Base-by-base conservation (phyloP, 1,140 invertebrate species). In the Bactericera cockerelli region DNA sequence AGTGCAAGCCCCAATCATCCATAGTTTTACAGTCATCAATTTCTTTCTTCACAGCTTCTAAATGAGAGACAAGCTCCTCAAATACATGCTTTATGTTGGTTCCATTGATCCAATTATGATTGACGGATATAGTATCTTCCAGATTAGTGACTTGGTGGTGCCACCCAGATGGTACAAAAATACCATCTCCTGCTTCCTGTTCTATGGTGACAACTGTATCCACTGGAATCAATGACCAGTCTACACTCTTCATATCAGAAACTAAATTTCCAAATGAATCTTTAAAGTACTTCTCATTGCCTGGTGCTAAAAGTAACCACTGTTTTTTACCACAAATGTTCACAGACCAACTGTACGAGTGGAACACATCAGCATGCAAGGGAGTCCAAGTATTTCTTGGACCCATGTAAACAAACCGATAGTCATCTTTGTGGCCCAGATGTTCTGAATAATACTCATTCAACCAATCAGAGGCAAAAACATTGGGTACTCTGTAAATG, bases 131-230 rank as follows among this genome's bases (percentile, higher is more conserved):
- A 24, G 93, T 93, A 68, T 96, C 88, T 64, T 87, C 81, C 83
- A 90, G 64, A 76, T 98, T 98, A 74, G 81, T 82, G 26, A 98
- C 95, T 81, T 98, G 90, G 77, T 98, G 95, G 75, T 91, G 81
- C 92, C 92, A 98, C 24, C 90, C 89, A 62, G 91, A 93, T 19
- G 95, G 95, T 53, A 98, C 86, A 80, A 97, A 98, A 59, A 98
- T 80, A 19, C 87, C 84, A 76, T 98, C 88, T 58, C 93, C 93
- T 60, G 80, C 69, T 68, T 84, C 78, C 75, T 98, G 95, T 63
- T 87, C 80, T n/a, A 97, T 73, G 26, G 75, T 65, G 64, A 75
- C 67, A 60, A 69, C 63, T 59, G 70, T 61, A 24, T 69, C 72
- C 11, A 70, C 62, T 57, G 71, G 71, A 61, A 71, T 74, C 55